These are phyloP conservation scores for Drosophila paucipuncta DNA, from an alignment of 2,888 invertebrate species.

Conservation along the genomic window DNA sequence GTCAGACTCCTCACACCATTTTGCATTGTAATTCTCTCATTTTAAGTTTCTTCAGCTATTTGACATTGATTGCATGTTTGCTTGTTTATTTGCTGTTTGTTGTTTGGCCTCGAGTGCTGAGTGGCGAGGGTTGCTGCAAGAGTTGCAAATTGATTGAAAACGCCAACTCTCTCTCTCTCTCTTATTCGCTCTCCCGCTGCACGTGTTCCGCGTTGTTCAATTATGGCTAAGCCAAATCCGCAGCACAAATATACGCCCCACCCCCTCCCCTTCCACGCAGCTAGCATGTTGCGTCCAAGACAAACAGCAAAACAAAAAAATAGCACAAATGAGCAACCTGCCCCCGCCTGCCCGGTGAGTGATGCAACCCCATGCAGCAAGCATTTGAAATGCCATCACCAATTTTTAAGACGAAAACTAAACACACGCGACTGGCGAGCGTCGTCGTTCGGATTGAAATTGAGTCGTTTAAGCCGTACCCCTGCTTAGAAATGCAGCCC, in stretches of 20 bases:
- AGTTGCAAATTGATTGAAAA: conserved; percentile 64
- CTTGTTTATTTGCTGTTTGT: conserved; percentile 34
- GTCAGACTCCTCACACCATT: not conserved
- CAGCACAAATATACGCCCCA: conserved; percentile 64
- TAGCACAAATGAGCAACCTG: conserved; percentile 36
- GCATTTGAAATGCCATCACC: conserved; percentile 42
- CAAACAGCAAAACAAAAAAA: conserved; percentile 10
- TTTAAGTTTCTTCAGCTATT: conserved; percentile 14
- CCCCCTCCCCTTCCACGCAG: no score
- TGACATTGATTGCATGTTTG: conserved; percentile 58
- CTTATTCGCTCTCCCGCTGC: conserved; percentile 39
- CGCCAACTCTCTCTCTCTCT: not conserved
- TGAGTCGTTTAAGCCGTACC: conserved; percentile 59
- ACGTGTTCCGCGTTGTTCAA: conserved; percentile 81
- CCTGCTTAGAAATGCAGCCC: not conserved
- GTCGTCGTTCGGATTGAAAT: conserved; percentile 59
- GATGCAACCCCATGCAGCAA: conserved; percentile 17
- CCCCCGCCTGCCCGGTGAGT: not conserved
- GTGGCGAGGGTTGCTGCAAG: conserved; percentile 60
- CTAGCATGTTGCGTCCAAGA: conserved; percentile 4
- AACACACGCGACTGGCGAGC: conserved; percentile 61
- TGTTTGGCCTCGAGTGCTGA: conserved; percentile 37
- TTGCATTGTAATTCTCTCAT: not conserved
- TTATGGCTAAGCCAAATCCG: conserved; percentile 83
- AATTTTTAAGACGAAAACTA: conserved; percentile 67